phyloP scores from a whole-genome alignment of 2,888 invertebrate species.

The Perdita meconis region DNA sequence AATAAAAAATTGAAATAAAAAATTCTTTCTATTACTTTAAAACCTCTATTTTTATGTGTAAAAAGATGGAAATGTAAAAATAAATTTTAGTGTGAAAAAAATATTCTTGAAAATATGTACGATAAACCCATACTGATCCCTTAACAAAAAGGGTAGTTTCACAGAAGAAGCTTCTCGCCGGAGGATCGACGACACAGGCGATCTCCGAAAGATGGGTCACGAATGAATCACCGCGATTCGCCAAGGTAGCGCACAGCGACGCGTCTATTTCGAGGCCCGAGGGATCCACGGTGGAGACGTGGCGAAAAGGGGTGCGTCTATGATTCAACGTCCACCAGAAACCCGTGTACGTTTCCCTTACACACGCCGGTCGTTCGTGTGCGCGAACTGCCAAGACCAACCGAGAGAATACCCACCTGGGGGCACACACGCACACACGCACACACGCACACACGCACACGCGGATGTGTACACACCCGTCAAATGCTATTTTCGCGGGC shows the following conservation, averaged over 20 bases:
- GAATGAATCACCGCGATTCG: constrained; percentile 75
- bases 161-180: neutral
- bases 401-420: constrained; percentile 43
- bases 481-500: constrained; percentile 61
- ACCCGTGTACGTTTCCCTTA: constrained; percentile 1
- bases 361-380: too few relatives aligned
- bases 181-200: constrained; percentile 15
- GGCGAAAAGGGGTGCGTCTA: constrained; percentile 68
- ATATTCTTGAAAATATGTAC: too few relatives aligned
- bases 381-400: constrained; percentile 8
- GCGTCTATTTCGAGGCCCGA: constrained; percentile 75
- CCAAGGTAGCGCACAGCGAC: constrained; percentile 75
- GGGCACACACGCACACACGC: neutral
- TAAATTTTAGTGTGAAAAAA: too few relatives aligned
- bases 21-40: too few relatives aligned
- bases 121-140: too few relatives aligned
- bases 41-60: too few relatives aligned
- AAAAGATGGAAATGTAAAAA: too few relatives aligned
- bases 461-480: constrained; percentile 1
- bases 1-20: too few relatives aligned
- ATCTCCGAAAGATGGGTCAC: constrained; percentile 75
- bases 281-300: constrained; percentile 58
- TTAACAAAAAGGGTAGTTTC: neutral
- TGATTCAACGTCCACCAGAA: constrained; percentile 72
- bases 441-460: neutral